Percentiles rank a stretch among this genome's conserved stretches.
Conservation (phyloP, 2,888 invertebrate genomes). For the Drosophila infuscata region DNA sequence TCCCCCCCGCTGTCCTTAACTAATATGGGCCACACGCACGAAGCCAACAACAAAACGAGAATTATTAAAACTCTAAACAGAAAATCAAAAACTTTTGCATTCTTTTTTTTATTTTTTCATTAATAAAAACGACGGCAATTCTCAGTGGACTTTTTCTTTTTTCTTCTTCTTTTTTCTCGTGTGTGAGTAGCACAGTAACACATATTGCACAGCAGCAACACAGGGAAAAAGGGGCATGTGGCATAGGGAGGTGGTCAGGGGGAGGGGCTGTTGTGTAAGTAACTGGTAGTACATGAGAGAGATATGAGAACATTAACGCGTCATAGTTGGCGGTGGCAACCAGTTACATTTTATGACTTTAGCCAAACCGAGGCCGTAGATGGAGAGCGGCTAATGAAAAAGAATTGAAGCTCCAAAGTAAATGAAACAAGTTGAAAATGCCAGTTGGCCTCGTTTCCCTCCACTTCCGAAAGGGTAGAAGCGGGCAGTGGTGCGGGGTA, state of each 20-base stretch:
- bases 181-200: constrained; percentile 60
- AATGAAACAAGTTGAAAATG: constrained; percentile 69
- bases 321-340: constrained; percentile 61
- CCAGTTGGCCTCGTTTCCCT: constrained; percentile 45
- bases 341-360: constrained; percentile 77
- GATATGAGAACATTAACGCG: constrained; percentile 68
- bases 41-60: constrained; percentile 13
- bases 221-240: background rate
- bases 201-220: constrained; percentile 48
- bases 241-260: background rate
- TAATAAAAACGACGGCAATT: constrained; percentile 68
- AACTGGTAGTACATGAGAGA: constrained; percentile 47
- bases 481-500: background rate
- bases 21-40: constrained; percentile 70
- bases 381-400: constrained; percentile 73
- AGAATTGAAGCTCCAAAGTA: constrained; percentile 71
- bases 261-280: constrained; percentile 3
- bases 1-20: constrained; percentile 23
- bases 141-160: constrained; percentile 23
- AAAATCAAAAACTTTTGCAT: constrained; percentile 62
- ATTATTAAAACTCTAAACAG: constrained; percentile 13
- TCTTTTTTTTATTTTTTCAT: constrained; percentile 56
- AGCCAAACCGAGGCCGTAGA: constrained; percentile 54
- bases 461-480: too few species aligned
- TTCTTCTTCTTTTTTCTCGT: constrained; percentile 5